Conservation (phyloP, 2,888 invertebrate genomes). For the Hololepta plana region DNA sequence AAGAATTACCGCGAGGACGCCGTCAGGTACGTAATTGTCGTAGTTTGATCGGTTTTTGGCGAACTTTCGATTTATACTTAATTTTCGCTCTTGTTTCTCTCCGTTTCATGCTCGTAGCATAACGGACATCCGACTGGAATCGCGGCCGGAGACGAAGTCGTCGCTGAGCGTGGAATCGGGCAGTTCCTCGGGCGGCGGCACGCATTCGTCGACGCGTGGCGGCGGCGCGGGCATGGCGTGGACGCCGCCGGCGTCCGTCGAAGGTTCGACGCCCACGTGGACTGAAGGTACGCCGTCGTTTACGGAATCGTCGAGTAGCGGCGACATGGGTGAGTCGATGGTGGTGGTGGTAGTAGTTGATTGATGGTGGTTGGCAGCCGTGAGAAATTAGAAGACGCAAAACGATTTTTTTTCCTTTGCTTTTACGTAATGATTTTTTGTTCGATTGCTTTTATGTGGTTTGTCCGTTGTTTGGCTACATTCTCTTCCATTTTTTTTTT, state of each 20-base stretch:
- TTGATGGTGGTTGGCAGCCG: too few species aligned
- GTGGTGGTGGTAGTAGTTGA: too few species aligned
- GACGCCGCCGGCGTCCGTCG: slow-evolving; percentile 73
- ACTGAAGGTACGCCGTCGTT: slow-evolving; percentile 96
- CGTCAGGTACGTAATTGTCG: slow-evolving; percentile 45
- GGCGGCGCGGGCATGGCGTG: slow-evolving; percentile 38
- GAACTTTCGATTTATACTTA: neutral
- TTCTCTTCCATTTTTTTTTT: too few species aligned
- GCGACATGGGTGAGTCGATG: slow-evolving; percentile 57
- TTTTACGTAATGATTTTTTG: too few species aligned
- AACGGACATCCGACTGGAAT: slow-evolving; percentile 55
- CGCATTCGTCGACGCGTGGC: slow-evolving; percentile 16
- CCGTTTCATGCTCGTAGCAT: slow-evolving; percentile 35
- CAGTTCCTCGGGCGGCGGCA: slow-evolving; percentile 19
- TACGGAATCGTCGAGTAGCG: slow-evolving; percentile 90
- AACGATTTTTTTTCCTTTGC: too few species aligned
- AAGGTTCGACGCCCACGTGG: slow-evolving; percentile 93
- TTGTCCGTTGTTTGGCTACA: too few species aligned
- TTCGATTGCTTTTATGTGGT: too few species aligned
- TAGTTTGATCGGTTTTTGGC: too few species aligned
- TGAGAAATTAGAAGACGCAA: too few species aligned
- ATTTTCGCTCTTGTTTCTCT: neutral
- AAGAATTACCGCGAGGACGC: slow-evolving; percentile 32
- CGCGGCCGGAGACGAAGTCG: slow-evolving; percentile 36
- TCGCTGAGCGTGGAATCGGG: slow-evolving; percentile 45